Base-by-base conservation (phyloP, 53 echinoderm and acorn worm genomes). In the Paelopatides confundens region DNA sequence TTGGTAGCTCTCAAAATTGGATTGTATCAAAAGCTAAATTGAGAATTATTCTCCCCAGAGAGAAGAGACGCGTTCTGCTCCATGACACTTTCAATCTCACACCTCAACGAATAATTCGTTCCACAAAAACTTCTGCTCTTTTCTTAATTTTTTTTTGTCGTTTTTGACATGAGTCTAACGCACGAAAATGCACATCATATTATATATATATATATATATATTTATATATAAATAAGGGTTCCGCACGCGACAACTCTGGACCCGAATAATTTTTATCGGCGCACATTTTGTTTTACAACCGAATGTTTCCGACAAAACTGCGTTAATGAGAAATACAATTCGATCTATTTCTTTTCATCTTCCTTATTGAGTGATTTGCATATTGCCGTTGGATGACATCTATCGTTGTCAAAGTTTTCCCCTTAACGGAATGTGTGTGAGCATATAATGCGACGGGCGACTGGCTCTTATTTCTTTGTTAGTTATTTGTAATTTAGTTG, bases 41-140 rank as follows among this genome's bases (percentile, higher is more conserved):
- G 84, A 83, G 63, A 83, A 83, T 83, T 65, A 83, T 83, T 62
- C 47, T 46, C 84, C 84, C 84, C 15, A 63, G 84, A 43, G 84
- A 83, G 17, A 14, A 38, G 37, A 63, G 63, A 32, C 37, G 65
- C 84, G 84, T 65, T 64, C 63, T 46, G 84, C 84, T 64, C 47
- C 63, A 65, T 65, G 40, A 39, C 84, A 40, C 84, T 64, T 83
- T 83, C 65, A 83, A 83, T 83, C 84, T 83, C 84, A 83, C 84
- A 83, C 84, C 84, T 83, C 84, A 83, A 64, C 84, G 84, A 83
- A 65, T 83, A 74, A 74, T 74, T 74, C 74, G 74, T 74, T 74
- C 74, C 74, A 74, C 74, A 74, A 74, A 74, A 74, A 74, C 74
- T 74, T 74, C 47, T 74, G 74, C 40, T 74, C 74, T 74, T 39